Base-by-base conservation (phyloP, 53 echinoderm and acorn worm genomes). In the Temnopleurus reevesii region DNA sequence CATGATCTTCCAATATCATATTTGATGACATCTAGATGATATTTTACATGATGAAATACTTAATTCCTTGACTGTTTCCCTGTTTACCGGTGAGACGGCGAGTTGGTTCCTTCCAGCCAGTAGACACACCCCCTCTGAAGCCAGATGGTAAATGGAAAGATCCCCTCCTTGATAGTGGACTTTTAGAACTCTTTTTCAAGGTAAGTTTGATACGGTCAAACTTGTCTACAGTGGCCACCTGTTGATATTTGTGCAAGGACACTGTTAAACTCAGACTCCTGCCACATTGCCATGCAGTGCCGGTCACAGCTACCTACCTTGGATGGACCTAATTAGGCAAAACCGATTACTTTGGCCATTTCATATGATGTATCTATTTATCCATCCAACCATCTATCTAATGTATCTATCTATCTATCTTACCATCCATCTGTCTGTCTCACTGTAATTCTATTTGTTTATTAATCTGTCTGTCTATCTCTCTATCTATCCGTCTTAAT, bases 121-220 rank as follows among this genome's bases (percentile, higher is more conserved):
- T 93, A 7, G 91, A 94, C 55, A 91, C 90, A 18, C 92, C 94
- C 17, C 92, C 93, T 36, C 90, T 97, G 8, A 94, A 92, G 81
- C 94, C 98, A 2, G 94, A 93, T 77, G 86, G 63, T 17, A 93
- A 87, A 66, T 97, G 97, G 97, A 93, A 81, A 54, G 92, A 91
- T n/a, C 94, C 94, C 29, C 77, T 97, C 5, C 89, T 97, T 84
- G 98, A 97, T 27, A 90, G 95, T 46, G 92, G 90, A 59, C 89
- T 97, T 26, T 76, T 97, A 33, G 92, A 97, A 56, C 80, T 95
- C 3, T 97, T 97, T 63, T 97, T 97, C 76, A 95, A 97, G 93
- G 97, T 97, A 92, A 89, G 5, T n/a, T n/a, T n/a, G n/a, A n/a
- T n/a, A n/a, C n/a, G n/a, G n/a, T n/a, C n/a, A n/a, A n/a, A n/a